These are phyloP conservation scores for Ooceraea biroi DNA, from an alignment of 1,140 invertebrate genomes.

Conservation along the genomic window DNA sequence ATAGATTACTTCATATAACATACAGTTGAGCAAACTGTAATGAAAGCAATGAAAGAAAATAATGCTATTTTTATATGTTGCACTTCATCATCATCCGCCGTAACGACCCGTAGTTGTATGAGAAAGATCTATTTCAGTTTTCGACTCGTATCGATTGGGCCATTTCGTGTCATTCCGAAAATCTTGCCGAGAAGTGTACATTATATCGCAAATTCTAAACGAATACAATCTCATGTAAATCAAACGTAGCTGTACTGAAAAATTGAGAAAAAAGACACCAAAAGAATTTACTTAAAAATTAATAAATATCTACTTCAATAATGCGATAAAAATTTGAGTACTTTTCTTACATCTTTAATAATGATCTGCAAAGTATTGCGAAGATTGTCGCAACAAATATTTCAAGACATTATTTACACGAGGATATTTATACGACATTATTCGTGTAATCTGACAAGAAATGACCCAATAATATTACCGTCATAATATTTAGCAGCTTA, in stretches of 20 bases:
- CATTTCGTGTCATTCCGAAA: conserved; percentile 61
- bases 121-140: conserved; percentile 60
- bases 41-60: conserved; percentile 77
- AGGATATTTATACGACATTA: neutral
- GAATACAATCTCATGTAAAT: neutral
- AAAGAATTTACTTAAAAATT: conserved; percentile 11
- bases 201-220: neutral
- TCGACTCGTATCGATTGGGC: conserved; percentile 61
- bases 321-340: neutral
- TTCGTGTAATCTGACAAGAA: conserved; percentile 66
- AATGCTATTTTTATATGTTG: conserved; percentile 79
- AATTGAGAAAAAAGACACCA: neutral
- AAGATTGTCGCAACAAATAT: too few relatives aligned
- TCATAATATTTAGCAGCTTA: conserved; percentile 76
- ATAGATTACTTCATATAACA: conserved; percentile 75
- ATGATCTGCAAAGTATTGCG: neutral
- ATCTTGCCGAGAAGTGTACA: neutral
- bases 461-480: conserved; percentile 71
- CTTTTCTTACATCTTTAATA: neutral
- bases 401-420: conserved; percentile 4
- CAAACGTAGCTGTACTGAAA: conserved; percentile 14
- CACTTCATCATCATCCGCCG: conserved; percentile 70
- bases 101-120: conserved; percentile 71
- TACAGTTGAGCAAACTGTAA: conserved; percentile 74
- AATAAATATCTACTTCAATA: neutral